A percentile compares a stretch with the other conserved stretches of the same genome.
phyloP scores from a whole-genome alignment of 2,888 invertebrate species.

The Crossocerus cetratus region DNA sequence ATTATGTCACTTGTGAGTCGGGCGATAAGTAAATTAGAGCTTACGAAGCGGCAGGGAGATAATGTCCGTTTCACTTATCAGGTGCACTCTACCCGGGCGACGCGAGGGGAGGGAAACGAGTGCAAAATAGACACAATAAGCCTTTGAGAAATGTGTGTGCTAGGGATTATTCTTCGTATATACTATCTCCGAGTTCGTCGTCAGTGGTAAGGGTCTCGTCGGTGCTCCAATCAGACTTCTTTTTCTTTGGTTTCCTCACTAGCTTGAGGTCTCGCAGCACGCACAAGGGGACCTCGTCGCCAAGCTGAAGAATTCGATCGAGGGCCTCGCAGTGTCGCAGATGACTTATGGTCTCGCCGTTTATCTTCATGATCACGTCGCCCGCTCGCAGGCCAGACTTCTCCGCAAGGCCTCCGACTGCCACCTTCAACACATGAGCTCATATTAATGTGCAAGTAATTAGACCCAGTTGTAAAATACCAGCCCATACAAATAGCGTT shows the following conservation, averaged over 20 bases:
- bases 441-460: neutral
- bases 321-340: constrained; percentile 52
- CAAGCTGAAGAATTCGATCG: constrained; percentile 45
- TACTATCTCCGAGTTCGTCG: neutral
- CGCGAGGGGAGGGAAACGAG: too few species aligned
- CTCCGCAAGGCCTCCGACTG: constrained; percentile 56
- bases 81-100: too few species aligned
- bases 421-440: constrained; percentile 37
- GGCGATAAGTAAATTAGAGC: too few species aligned
- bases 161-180: neutral
- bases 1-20: too few species aligned
- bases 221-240: constrained; percentile 11
- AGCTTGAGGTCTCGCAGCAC: constrained; percentile 46
- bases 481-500: too few species aligned
- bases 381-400: constrained; percentile 56
- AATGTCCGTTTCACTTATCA: too few species aligned
- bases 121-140: too few species aligned
- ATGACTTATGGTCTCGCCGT: constrained; percentile 49
- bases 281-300: constrained; percentile 50
- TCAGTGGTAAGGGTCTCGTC: neutral
- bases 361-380: constrained; percentile 53
- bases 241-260: constrained; percentile 8
- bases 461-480: too few species aligned
- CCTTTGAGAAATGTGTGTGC: neutral
- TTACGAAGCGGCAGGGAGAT: too few species aligned